Evolutionary conservation across 1,140 invertebrate genomes (phyloP), one percentile per base, ranked within the genome.

Genomic region (Brachionus paranguensis): DNA sequence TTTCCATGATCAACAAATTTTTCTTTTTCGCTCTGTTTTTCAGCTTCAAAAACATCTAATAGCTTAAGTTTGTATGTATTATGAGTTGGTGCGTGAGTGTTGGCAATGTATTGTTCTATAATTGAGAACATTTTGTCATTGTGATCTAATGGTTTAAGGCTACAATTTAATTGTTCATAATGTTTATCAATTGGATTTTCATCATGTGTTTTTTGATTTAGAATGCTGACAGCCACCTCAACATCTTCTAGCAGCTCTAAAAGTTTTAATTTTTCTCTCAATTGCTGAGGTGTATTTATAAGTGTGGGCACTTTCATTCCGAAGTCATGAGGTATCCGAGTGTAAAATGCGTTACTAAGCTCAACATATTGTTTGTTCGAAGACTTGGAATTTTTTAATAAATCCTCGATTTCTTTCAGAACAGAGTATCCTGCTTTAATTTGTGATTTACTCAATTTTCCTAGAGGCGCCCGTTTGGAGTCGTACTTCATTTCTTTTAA

Each of bases 401-500:
- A 87, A 45, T 92, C 89, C 86, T 94, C 92, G n/a, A 97, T 88
- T 86, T 97, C 93, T 2, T 91, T 93, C 0, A 99, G 88, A 20
- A 97, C 93, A 53, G 88, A 89, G 87, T 94, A 99, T 0, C 96
- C 96, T 60, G 92, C 91, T 86, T 94, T 92, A 50, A 99, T 93
- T 90, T 99, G 96, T 84, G 93, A 93, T 86, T 94, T 93, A 11
- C 96, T 97, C 0, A 99, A 88, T 91, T 99, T 99, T 60, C 96
- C 97, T 2, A 99, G 90, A 0, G 97, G 97, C 96, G 98, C 97
- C 90, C 98, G 97, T 76, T 96, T 95, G 85, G 95, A 91, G 90
- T 99, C 96, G 86, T 98, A 92, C 92, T 94, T 95, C 92, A 97
- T 98, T 88, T 98, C 96, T 85, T 94, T 87, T 92, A 99, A 93